Conservation (phyloP, 2,888 invertebrate species). For the Drosophila kokeensis region DNA sequence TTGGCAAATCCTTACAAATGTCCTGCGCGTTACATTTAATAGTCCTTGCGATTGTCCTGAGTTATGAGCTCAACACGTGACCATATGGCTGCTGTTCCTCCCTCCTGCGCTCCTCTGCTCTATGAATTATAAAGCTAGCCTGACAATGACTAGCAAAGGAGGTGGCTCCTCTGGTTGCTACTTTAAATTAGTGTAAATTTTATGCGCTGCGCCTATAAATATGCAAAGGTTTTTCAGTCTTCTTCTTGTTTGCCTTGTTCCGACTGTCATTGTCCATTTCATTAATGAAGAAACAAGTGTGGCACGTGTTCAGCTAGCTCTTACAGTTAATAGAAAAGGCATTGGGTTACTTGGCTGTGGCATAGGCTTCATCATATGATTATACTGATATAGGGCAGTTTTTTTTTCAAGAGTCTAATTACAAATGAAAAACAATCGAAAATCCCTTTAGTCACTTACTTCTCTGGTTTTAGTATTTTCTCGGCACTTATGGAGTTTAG, state of each 20-base stretch:
- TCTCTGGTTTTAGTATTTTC: background rate
- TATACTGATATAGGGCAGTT: background rate
- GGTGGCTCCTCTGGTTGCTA: slow-evolving; percentile 12
- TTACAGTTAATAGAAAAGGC: background rate
- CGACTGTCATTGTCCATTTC: slow-evolving; percentile 42
- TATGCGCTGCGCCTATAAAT: slow-evolving; percentile 62
- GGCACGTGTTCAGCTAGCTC: slow-evolving; percentile 16
- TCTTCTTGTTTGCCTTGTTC: slow-evolving; percentile 1
- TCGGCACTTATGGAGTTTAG: background rate
- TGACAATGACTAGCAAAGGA: slow-evolving; percentile 50
- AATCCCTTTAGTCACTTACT: background rate
- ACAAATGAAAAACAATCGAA: background rate
- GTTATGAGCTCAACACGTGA: slow-evolving; percentile 75
- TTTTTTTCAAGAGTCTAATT: no score
- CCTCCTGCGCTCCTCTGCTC: background rate
- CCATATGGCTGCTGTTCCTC: slow-evolving; percentile 60
- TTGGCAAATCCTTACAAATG: slow-evolving; percentile 69
- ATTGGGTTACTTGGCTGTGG: slow-evolving; percentile 5
- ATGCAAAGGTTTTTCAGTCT: slow-evolving; percentile 58
- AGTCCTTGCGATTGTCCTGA: slow-evolving; percentile 63
- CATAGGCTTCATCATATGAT: background rate
- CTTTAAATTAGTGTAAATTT: slow-evolving; percentile 69
- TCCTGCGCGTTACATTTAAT: slow-evolving; percentile 61
- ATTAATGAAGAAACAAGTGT: slow-evolving; percentile 61
- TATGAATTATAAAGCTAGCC: slow-evolving; percentile 46